Evolutionary conservation across 1,140 invertebrate genomes (phyloP).

Genomic region (Tachypleus tridentatus): DNA sequence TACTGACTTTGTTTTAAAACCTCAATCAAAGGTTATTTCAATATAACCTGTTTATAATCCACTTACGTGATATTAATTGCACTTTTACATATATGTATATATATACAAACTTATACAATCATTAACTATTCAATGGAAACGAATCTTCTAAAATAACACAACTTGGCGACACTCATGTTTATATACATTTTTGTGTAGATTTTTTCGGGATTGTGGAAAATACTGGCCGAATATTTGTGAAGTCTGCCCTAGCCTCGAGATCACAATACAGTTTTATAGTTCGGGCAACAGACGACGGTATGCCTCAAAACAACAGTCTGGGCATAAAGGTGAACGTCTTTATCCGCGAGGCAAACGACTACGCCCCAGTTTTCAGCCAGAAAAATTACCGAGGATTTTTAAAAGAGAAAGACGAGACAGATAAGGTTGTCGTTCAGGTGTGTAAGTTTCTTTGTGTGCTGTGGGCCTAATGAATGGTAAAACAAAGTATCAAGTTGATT

Average conservation of each 20-base stretch:
- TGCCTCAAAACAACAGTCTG: slow-evolving; percentile 26
- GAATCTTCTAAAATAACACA: no score
- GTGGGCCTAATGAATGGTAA: no score
- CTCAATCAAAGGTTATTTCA: no score
- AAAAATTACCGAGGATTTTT: slow-evolving; percentile 25
- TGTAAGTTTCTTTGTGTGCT: neutral
- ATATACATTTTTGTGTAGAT: slow-evolving; percentile 10
- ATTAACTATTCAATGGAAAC: no score
- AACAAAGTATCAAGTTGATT: no score
- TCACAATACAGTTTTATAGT: slow-evolving; percentile 32
- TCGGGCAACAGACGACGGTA: slow-evolving; percentile 35
- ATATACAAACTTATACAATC: no score
- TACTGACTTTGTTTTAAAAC: no score
- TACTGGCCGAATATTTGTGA: slow-evolving; percentile 26
- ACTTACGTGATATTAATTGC: no score
- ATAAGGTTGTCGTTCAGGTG: slow-evolving; percentile 23
- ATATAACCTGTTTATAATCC: no score
- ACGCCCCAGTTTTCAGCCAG: slow-evolving; percentile 33
- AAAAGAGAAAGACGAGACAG: slow-evolving; percentile 23
- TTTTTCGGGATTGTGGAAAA: slow-evolving; percentile 27
- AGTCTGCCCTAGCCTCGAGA: slow-evolving; percentile 29
- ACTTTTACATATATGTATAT: no score
- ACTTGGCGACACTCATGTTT: no score
- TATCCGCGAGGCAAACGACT: slow-evolving; percentile 35
- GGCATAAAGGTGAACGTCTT: slow-evolving; percentile 30